Percentiles rank a stretch among this genome's conserved stretches.
These are phyloP conservation scores for Karalla daura DNA, from an alignment of 2,797 vertebrate species.

Conservation along the genomic window DNA sequence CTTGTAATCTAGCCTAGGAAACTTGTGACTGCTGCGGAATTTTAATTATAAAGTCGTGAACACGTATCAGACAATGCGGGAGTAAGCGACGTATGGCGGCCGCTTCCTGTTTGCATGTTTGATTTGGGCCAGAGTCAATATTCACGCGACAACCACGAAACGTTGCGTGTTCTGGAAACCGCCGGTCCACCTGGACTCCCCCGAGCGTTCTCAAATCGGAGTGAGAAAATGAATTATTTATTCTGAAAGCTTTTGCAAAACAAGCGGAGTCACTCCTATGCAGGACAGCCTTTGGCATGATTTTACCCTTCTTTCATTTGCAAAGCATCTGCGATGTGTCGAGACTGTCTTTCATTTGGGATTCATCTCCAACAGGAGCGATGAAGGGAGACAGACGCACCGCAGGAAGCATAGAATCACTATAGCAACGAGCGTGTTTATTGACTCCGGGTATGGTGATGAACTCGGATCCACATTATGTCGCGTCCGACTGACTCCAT, in stretches of 20 bases:
- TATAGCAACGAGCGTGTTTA: not conserved
- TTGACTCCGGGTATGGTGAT: too few relatives aligned
- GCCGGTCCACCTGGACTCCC: not conserved
- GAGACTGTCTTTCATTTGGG: not conserved
- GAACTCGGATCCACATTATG: too few relatives aligned
- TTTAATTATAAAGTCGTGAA: conserved; percentile 22
- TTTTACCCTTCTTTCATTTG: not conserved
- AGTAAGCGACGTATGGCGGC: not conserved
- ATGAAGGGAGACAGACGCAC: not conserved
- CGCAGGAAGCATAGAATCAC: not conserved
- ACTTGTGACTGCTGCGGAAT: conserved; percentile 34
- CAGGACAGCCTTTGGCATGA: not conserved
- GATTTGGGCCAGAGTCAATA: conserved; percentile 9
- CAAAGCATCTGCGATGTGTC: not conserved
- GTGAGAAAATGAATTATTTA: conserved; percentile 31
- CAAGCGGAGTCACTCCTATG: not conserved
- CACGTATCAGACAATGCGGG: not conserved
- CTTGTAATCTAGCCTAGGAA: conserved; percentile 41
- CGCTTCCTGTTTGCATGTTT: not conserved
- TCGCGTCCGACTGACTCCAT: too few relatives aligned
- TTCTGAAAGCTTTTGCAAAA: too few relatives aligned
- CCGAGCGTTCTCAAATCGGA: not conserved
- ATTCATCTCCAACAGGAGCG: not conserved
- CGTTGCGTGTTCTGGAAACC: conserved; percentile 7
- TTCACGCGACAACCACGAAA: conserved; percentile 9